Evolutionary conservation across 1,140 invertebrate genomes (phyloP), one percentile per base, ranked within the genome.

Genomic region (Luehdorfia chinensis): DNA sequence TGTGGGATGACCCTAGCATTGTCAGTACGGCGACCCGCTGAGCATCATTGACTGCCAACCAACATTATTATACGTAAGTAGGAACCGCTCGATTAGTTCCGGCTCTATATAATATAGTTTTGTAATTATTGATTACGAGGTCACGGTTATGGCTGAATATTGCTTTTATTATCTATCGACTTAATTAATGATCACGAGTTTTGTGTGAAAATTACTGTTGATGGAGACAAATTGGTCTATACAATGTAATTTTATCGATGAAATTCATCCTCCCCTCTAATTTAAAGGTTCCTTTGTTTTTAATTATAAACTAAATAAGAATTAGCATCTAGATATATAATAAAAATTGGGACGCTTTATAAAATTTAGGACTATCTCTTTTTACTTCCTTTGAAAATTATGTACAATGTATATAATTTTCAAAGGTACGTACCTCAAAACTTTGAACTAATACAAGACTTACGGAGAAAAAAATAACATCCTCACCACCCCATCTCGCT

Each of bases 51-150:
- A 59, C 62, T 68, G 56, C 59, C 60, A 28, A 6, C 37, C 47
- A 47, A 31, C 53, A 60, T 46, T 34, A 52, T 27, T 55, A 54
- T 45, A 53, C 51, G 52, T 63, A 69, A 71, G 50, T 69, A 66
- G 59, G 59, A 68, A 58, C 65, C 48, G 50, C 48, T 55, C 44
- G 32, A 66, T 86, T 86, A 66, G 83, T 83, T 86, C 64, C 77
- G 66, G 61, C 25, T 73, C 66, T 70, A 63, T 52, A 59, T 79
- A 62, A 75, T 78, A 71, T 67, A 57, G 66, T 74, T 71, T 75
- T 52, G 66, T 83, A 83, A 84, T 86, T 81, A 81, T 86, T 75
- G 75, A 84, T 83, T 79, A 80, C 69, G 66, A 68, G 65, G 70
- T 81, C 72, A 85, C 74, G 81, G 67, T 68, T 69, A 63, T 65